Evolutionary conservation across 2,113 vertebrate species (phyloP).

Genomic region (Lophochroa leadbeateri): DNA sequence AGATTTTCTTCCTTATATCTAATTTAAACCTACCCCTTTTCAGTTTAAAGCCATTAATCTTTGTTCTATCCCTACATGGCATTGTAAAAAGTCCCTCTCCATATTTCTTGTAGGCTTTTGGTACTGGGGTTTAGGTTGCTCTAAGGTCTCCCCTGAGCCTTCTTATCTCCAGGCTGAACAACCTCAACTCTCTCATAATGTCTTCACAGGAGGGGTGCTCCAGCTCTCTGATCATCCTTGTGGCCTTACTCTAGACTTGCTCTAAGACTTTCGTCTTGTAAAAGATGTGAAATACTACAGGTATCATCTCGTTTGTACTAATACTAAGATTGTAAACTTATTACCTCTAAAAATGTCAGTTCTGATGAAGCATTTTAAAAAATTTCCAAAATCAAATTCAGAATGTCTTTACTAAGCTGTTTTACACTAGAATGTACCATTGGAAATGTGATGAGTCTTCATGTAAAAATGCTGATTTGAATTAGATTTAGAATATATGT

Average conservation of each 20-base stretch:
- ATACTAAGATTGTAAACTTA: constrained; percentile 68
- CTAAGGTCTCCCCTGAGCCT: rapidly evolving
- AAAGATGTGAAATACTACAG: constrained; percentile 45
- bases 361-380: constrained; percentile 75
- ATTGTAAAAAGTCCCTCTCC: not conserved
- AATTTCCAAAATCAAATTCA: constrained; percentile 73
- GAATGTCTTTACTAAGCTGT: constrained; percentile 80
- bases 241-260: not conserved
- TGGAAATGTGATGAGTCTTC: constrained; percentile 84
- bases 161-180: not conserved
- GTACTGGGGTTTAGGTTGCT: not conserved
- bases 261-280: not conserved
- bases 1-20: not conserved
- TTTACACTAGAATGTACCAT: constrained; percentile 70
- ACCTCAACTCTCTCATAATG: not conserved
- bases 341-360: constrained; percentile 73
- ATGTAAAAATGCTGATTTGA: constrained; percentile 85
- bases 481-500: constrained; percentile 84
- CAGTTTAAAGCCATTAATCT: not conserved
- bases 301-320: constrained; percentile 56
- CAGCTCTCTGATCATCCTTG: not conserved
- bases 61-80: not conserved
- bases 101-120: not conserved
- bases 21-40: not conserved
- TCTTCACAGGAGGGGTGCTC: not conserved